A percentile compares a stretch with the other conserved stretches of the same genome.
Evolutionary conservation across 2,113 vertebrate genomes (phyloP).

Genomic region (Eudyptes chrysolophus): DNA sequence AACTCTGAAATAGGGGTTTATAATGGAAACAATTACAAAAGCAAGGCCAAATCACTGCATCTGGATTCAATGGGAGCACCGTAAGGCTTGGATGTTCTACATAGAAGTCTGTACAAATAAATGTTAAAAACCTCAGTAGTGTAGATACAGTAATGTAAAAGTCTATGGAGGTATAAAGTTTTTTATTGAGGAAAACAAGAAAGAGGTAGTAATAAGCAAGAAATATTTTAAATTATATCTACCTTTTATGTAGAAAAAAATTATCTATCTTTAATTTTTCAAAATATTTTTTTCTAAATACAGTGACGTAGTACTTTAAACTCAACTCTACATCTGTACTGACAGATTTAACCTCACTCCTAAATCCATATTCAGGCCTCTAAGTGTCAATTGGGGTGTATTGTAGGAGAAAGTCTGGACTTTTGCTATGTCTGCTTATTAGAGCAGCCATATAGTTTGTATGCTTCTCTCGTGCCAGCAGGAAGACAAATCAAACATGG

Average conservation of each 20-base stretch:
- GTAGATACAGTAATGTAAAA: background rate
- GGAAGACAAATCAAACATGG: background rate
- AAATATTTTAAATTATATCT: background rate
- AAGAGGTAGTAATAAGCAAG: background rate
- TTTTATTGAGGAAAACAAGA: background rate
- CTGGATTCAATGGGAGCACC: constrained; percentile 10
- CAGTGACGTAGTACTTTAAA: background rate
- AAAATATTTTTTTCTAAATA: background rate
- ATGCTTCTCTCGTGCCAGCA: background rate
- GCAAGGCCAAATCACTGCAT: constrained; percentile 1
- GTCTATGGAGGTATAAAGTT: background rate
- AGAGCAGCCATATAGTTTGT: background rate
- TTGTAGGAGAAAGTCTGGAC: background rate
- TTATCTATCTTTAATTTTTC: background rate
- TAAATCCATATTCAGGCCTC: background rate
- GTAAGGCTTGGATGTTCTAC: background rate
- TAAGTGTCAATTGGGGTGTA: background rate
- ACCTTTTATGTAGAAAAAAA: background rate
- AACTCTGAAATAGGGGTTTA: constrained; percentile 9
- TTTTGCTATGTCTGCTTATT: background rate
- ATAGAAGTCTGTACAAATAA: background rate
- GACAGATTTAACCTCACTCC: background rate
- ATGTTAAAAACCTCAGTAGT: background rate
- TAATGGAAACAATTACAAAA: constrained; percentile 26
- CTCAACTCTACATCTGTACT: background rate